phyloP scores from a whole-genome alignment of 1,140 invertebrate species.

The Stratiolaelaps scimitus region DNA sequence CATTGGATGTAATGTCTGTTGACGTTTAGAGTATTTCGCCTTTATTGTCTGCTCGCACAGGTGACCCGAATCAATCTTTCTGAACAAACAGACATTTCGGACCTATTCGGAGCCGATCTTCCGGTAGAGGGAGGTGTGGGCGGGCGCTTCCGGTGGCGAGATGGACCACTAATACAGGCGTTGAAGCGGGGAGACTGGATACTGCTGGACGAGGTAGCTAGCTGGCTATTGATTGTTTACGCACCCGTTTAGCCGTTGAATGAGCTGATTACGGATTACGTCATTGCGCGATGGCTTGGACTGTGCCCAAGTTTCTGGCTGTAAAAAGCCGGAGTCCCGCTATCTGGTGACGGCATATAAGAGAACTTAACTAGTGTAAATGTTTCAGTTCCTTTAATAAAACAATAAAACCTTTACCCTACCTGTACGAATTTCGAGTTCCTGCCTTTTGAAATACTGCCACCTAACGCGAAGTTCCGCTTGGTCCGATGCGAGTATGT shows the following conservation, averaged over 20 bases:
- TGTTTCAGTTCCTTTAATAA: no score
- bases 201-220: conserved; percentile 71
- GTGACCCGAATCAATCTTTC: conserved; percentile 91
- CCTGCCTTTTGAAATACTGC: conserved; percentile 24
- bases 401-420: no score
- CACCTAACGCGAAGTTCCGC: conserved; percentile 4
- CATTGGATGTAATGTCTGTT: no score
- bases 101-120: conserved; percentile 94
- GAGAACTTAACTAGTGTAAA: no score
- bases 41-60: background rate
- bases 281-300: no score
- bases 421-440: background rate
- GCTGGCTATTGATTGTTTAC: no score
- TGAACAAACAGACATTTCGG: conserved; percentile 94
- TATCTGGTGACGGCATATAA: no score
- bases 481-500: background rate
- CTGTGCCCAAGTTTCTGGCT: no score
- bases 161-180: conserved; percentile 86
- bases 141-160: conserved; percentile 84
- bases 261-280: no score
- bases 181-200: conserved; percentile 89
- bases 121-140: conserved; percentile 71
- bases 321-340: no score
- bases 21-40: no score
- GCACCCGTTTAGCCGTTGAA: no score